A percentile compares a stretch with the other conserved stretches of the same genome.
Conservation (phyloP, 2,113 vertebrate species). For the Corythaixoides concolor region DNA sequence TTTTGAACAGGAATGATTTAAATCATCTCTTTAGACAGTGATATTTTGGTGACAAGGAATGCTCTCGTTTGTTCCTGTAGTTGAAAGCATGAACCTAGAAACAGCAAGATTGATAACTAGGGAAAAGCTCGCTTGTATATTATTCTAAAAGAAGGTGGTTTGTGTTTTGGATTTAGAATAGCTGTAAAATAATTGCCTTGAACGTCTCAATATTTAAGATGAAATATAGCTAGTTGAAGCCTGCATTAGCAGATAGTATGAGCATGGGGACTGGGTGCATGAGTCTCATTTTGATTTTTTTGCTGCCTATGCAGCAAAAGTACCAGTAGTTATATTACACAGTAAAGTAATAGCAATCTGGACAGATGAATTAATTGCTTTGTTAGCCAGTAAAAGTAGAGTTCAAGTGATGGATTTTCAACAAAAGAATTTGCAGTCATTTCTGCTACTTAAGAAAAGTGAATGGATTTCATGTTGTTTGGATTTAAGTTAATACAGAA, state of each 20-base stretch:
- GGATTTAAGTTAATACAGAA: background rate
- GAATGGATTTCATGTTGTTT: background rate
- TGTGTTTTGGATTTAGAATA: constrained; percentile 46
- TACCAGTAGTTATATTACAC: background rate
- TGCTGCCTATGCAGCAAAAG: background rate
- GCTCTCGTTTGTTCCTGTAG: background rate
- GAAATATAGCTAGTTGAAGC: background rate
- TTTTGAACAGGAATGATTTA: constrained; percentile 1
- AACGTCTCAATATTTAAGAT: constrained; percentile 13
- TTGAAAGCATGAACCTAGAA: constrained; percentile 16
- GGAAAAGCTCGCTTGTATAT: background rate
- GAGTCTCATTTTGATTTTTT: background rate
- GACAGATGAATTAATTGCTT: background rate
- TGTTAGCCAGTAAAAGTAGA: constrained; percentile 3
- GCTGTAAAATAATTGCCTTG: constrained; percentile 42
- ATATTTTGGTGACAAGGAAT: background rate
- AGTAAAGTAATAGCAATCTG: background rate
- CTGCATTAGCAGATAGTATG: background rate
- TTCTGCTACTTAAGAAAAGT: background rate
- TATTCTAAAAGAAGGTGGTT: background rate
- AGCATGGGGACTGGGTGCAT: background rate
- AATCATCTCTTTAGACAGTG: background rate
- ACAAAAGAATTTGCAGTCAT: background rate
- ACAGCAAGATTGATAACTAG: background rate
- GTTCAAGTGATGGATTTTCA: background rate